Base-by-base conservation (phyloP, 2,113 vertebrate genomes). In the Ia io region DNA sequence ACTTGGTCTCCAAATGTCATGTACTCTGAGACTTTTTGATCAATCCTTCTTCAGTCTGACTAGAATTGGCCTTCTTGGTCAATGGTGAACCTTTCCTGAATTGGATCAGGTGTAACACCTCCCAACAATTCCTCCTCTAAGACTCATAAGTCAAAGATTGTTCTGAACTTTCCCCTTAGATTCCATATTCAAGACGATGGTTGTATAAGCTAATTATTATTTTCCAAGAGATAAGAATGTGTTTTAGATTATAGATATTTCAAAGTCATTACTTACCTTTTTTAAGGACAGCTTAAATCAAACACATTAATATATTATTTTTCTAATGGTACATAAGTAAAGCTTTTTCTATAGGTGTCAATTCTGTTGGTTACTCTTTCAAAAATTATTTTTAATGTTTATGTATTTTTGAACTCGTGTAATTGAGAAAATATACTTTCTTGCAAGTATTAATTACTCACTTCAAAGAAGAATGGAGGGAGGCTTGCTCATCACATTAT, bases 301-400 rank as follows among this genome's bases (percentile, higher is more conserved):
- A 44, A 82, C 59, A 42, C 18, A 70, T 63, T 65, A 61, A 61
- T 42, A 30, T 23, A 73, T 44, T 69, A n/a, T 49, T 78, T 85
- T 13, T 88, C 30, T 73, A 71, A 84, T 7, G 8, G 2, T 40
- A 42, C 18, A 32, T 16, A 79, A 84, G 22, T 14, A 71, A 76
- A 84, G 14, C 4, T 37, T 61, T 76, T 82, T 42, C 28, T 88
- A 13, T 37, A 32, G 6, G 3, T 92, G 9, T 88, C 49, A 94
- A 4, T 51, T 14, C 0, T 70, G 17, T 10, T 49, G n/a, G 4
- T 51, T 0, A 28, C 2, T n/a, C 5, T 53, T 86, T 47, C 30
- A 84, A 76, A 79, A n/a, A 5, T 23, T 59, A 63, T 71, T 74
- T 1, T 78, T 69, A 61, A 37, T 37, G 0, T 47, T 51, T 80